Evolutionary conservation across 2,888 invertebrate species (phyloP).

Genomic region (Imbricaverruca yamaguchii): DNA sequence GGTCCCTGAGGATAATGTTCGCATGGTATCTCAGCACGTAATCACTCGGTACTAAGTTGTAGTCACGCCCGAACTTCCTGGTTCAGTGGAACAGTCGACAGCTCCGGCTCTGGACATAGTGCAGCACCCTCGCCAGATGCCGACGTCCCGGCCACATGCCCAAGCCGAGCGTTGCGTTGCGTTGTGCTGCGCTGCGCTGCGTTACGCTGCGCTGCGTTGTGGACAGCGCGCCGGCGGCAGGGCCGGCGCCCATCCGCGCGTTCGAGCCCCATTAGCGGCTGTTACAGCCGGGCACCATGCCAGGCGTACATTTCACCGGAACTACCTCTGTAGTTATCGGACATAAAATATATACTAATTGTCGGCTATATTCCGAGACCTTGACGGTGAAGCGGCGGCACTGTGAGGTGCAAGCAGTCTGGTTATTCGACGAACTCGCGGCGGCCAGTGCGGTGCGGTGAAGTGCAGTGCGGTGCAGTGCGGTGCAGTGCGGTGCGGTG

Average conservation of each 20-base stretch:
- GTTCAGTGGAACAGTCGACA: no score
- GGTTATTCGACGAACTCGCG: background rate
- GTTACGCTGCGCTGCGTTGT: no score
- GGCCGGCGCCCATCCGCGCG: background rate
- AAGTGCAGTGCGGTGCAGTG: background rate
- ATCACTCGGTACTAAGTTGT: no score
- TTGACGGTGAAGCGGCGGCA: background rate
- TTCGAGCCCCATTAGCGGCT: background rate
- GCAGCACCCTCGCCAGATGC: no score
- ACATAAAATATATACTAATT: constrained; percentile 20
- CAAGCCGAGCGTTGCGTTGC: no score
- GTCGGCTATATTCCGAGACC: background rate
- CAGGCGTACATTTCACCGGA: constrained; percentile 18
- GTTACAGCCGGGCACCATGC: background rate
- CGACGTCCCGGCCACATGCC: no score
- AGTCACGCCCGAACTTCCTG: no score
- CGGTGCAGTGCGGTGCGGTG: background rate
- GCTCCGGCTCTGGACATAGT: no score
- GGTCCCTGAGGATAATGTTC: no score
- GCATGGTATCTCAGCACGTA: no score
- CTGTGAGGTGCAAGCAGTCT: background rate
- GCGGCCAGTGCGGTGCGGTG: background rate
- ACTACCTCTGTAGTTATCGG: constrained; percentile 17
- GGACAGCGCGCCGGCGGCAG: no score
- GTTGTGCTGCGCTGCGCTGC: no score